Evolutionary conservation across 2,888 invertebrate genomes (phyloP).

Genomic region (Hirtodrosophila confusa): DNA sequence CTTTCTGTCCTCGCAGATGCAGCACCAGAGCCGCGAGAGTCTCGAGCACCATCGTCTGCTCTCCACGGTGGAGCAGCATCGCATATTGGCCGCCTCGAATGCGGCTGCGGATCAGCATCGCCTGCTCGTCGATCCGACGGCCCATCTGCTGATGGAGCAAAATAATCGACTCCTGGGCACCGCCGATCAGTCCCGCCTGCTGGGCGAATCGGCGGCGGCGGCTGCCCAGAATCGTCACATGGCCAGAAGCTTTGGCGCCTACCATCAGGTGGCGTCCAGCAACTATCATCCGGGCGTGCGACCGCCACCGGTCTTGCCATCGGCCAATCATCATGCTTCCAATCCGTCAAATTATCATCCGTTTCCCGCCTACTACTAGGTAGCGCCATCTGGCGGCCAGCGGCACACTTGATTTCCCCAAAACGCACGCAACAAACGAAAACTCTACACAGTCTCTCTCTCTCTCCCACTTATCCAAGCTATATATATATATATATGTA

Average conservation of each 20-base stretch:
- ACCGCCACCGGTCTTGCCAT: slow-evolving; percentile 82
- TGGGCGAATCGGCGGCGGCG: slow-evolving; percentile 83
- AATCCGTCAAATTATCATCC: slow-evolving; percentile 85
- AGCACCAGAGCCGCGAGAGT: slow-evolving; percentile 83
- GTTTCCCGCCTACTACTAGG: slow-evolving; percentile 84
- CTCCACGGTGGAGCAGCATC: slow-evolving; percentile 84
- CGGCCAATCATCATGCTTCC: slow-evolving; percentile 84
- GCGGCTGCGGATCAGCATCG: slow-evolving; percentile 84
- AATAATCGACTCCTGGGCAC: slow-evolving; percentile 83
- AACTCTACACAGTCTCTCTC: slow-evolving; percentile 6
- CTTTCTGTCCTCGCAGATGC: slow-evolving; percentile 84
- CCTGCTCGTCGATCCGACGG: slow-evolving; percentile 84
- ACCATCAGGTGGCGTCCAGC: slow-evolving; percentile 84
- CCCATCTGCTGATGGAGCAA: slow-evolving; percentile 84
- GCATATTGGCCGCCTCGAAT: slow-evolving; percentile 83
- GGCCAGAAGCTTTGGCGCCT: slow-evolving; percentile 84
- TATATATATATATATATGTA: slow-evolving; percentile 16
- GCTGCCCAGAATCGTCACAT: slow-evolving; percentile 83
- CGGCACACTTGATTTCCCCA: not conserved
- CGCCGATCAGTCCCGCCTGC: slow-evolving; percentile 82
- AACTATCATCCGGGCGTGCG: slow-evolving; percentile 84
- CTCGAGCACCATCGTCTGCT: slow-evolving; percentile 83
- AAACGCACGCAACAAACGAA: no score
- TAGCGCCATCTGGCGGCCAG: slow-evolving; percentile 1
- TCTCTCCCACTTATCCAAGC: slow-evolving; percentile 13